phyloP scores from a whole-genome alignment of 2,113 vertebrate species.

The Urocolius indicus region DNA sequence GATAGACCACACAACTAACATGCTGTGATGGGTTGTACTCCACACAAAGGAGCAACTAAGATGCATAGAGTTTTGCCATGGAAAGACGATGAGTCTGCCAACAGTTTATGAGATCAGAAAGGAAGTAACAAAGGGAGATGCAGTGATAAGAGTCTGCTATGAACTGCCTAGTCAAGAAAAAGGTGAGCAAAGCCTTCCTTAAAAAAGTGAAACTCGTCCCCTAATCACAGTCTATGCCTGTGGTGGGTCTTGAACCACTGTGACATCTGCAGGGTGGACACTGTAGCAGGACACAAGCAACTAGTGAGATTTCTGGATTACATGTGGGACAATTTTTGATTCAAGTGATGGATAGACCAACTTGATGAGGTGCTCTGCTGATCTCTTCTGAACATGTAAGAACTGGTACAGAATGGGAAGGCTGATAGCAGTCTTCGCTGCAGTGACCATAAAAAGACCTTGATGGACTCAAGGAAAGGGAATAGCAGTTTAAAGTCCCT shows the following conservation, averaged over 20 bases:
- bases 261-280: background rate
- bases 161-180: background rate
- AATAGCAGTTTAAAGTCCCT: background rate
- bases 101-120: background rate
- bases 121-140: background rate
- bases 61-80: background rate
- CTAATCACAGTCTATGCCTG: background rate
- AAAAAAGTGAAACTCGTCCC: background rate
- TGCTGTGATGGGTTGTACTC: background rate
- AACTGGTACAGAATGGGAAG: background rate
- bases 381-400: background rate
- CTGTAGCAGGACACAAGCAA: background rate
- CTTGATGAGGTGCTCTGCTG: background rate
- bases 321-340: background rate
- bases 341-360: background rate
- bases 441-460: background rate
- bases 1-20: rapidly evolving
- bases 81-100: background rate
- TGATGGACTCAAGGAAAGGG: background rate
- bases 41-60: background rate
- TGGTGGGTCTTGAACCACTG: background rate
- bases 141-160: background rate
- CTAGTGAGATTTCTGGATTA: background rate
- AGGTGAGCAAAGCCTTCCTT: background rate
- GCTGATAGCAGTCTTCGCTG: background rate